A percentile compares a stretch with the other conserved stretches of the same genome.
Conservation (phyloP, 1,140 invertebrate genomes). For the Zaprionus capensis region DNA sequence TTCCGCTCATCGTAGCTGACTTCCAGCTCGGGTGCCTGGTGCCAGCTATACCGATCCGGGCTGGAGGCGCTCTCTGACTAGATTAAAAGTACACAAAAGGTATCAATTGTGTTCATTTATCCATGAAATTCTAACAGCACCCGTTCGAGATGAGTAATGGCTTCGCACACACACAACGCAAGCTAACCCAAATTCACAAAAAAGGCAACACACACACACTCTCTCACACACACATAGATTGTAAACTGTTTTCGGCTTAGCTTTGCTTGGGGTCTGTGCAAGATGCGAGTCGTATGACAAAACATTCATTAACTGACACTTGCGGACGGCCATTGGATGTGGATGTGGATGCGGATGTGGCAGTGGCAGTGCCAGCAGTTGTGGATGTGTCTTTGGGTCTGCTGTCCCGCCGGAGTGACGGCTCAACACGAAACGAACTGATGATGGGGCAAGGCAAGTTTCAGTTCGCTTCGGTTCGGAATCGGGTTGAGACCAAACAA, state of each 20-base stretch:
- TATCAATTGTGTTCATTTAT: constrained; percentile 65
- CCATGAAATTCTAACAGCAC: constrained; percentile 60
- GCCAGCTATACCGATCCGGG: background rate
- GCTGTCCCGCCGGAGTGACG: constrained; percentile 34
- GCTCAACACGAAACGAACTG: constrained; percentile 35
- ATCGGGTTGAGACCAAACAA: constrained; percentile 58
- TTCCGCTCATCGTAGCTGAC: background rate
- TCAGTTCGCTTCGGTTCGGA: constrained; percentile 26
- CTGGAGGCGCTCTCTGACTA: constrained; percentile 30
- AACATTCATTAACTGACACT: constrained; percentile 69
- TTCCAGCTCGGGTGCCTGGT: background rate
- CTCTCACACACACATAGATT: background rate
- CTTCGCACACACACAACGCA: constrained; percentile 4
- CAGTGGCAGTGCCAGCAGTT: background rate
- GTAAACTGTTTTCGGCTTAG: constrained; percentile 28
- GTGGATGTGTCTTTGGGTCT: background rate
- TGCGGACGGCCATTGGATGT: constrained; percentile 16
- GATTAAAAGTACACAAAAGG: constrained; percentile 68
- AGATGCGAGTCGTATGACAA: constrained; percentile 56
- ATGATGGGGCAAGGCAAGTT: constrained; percentile 46
- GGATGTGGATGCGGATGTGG: background rate
- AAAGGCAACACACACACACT: constrained; percentile 8
- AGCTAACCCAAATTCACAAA: constrained; percentile 24
- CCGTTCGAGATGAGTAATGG: constrained; percentile 54
- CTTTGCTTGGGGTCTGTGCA: constrained; percentile 33